Percentiles rank a stretch among this genome's conserved stretches.
phyloP scores from a whole-genome alignment of 2,797 vertebrate genomes.

The Crax fasciolata region DNA sequence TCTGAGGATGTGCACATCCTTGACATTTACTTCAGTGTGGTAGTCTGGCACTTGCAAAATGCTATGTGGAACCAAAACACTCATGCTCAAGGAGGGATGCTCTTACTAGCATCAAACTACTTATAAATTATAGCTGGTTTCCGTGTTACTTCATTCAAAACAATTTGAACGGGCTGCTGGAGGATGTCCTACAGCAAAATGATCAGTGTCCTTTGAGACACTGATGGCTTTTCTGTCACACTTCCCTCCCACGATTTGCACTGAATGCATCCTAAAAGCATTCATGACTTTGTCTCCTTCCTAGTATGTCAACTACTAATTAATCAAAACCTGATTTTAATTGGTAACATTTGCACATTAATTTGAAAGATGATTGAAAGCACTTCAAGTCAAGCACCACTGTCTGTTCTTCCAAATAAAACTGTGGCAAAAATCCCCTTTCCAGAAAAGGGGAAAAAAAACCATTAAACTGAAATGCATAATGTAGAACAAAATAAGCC shows the following conservation, averaged over 20 bases:
- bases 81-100: neutral
- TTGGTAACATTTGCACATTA: constrained; percentile 14
- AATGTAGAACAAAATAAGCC: neutral
- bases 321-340: constrained; percentile 45
- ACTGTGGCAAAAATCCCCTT: neutral
- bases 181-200: neutral
- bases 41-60: neutral
- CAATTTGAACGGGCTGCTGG: neutral
- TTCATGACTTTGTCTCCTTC: constrained; percentile 1
- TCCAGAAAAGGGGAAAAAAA: no score
- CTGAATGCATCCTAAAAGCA: neutral
- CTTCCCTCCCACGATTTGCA: neutral
- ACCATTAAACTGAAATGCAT: neutral
- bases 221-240: neutral
- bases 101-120: neutral
- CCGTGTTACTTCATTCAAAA: neutral
- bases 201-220: neutral
- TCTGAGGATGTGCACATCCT: neutral
- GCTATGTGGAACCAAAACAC: neutral
- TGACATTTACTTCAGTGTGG: neutral
- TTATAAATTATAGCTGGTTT: neutral
- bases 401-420: neutral
- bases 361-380: neutral
- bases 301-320: neutral
- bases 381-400: neutral